Percentiles rank a stretch among this genome's conserved stretches.
Evolutionary conservation across 1,140 invertebrate genomes (phyloP).

Genomic region (Nephila pilipes): DNA sequence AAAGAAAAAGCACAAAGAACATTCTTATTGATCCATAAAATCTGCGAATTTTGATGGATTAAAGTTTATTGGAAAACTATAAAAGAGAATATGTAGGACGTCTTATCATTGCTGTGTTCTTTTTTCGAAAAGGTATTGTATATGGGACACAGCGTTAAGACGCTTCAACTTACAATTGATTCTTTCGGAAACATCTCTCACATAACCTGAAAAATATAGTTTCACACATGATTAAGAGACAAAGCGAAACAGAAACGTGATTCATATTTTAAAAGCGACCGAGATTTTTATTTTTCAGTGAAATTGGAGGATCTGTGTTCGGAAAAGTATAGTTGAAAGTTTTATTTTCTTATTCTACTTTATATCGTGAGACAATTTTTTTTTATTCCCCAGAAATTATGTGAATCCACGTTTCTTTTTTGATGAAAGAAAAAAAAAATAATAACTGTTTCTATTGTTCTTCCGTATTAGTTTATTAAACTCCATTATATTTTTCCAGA

Average conservation of each 20-base stretch:
- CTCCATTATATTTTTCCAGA: too few species aligned
- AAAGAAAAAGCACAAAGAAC: neutral
- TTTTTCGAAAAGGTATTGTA: neutral
- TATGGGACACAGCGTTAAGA: neutral
- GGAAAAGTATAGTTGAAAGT: too few species aligned
- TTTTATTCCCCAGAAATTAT: too few species aligned
- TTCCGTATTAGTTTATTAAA: too few species aligned
- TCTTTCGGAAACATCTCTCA: neutral
- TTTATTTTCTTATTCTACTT: too few species aligned
- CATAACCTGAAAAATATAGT: neutral
- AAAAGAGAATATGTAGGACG: neutral
- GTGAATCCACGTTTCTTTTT: too few species aligned
- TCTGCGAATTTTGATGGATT: neutral
- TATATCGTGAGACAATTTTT: too few species aligned
- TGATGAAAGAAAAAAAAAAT: too few species aligned
- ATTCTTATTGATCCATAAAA: neutral
- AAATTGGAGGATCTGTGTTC: neutral
- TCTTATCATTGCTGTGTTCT: neutral
- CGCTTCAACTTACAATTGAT: slow-evolving; percentile 1
- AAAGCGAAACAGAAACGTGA: neutral
- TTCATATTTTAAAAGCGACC: neutral
- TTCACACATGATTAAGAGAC: slow-evolving; percentile 6
- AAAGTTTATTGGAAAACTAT: neutral
- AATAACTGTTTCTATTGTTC: too few species aligned
- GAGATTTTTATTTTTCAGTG: neutral